These are phyloP conservation scores for Clanis bilineata DNA, from an alignment of 2,888 invertebrate species.

Conservation along the genomic window DNA sequence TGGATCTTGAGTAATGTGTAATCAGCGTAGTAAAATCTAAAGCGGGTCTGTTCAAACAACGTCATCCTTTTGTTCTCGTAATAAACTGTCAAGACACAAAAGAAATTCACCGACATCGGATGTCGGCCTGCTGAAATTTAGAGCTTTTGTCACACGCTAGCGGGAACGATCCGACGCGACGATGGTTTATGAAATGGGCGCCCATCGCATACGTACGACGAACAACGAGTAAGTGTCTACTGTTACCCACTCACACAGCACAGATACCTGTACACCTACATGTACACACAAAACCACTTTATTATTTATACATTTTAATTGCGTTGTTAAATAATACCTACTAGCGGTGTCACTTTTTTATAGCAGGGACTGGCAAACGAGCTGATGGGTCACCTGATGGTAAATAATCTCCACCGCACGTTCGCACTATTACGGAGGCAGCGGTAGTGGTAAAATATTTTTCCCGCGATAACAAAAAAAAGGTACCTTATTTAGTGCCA, in stretches of 20 bases:
- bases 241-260: background rate
- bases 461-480: too few relatives aligned
- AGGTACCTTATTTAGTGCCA: too few relatives aligned
- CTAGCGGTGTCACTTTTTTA: conserved; percentile 6
- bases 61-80: conserved; percentile 71
- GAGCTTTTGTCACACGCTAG: conserved; percentile 45
- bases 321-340: background rate
- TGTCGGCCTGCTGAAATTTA: conserved; percentile 63
- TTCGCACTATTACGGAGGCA: background rate
- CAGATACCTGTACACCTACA: background rate
- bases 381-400: too few relatives aligned
- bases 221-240: background rate
- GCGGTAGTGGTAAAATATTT: too few relatives aligned
- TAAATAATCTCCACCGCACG: too few relatives aligned
- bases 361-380: too few relatives aligned
- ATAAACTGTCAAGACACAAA: conserved; percentile 73
- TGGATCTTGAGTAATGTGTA: conserved; percentile 65
- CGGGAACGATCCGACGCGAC: conserved; percentile 19
- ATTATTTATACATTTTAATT: background rate
- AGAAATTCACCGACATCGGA: conserved; percentile 67
- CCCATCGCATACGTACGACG: conserved; percentile 24
- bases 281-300: background rate
- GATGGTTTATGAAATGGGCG: conserved; percentile 50
- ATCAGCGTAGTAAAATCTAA: conserved; percentile 68
- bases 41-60: conserved; percentile 66